These are phyloP conservation scores for Acheta domesticus DNA, from an alignment of 2,888 invertebrate genomes.

Conservation along the genomic window DNA sequence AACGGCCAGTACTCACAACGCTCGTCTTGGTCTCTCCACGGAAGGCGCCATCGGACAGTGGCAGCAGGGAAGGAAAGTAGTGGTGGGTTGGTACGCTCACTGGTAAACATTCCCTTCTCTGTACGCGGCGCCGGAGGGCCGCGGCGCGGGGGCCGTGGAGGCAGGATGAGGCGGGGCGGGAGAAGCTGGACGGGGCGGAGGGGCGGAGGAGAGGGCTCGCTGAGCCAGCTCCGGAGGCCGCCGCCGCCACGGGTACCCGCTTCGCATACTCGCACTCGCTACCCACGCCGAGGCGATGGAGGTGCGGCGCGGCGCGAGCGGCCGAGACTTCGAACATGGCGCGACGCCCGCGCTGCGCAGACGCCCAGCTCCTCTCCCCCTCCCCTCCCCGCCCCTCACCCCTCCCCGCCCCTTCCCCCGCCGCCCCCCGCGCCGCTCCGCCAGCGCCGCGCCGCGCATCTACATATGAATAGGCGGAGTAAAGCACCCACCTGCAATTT, in stretches of 20 bases:
- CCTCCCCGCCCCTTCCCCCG: neutral
- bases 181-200: neutral
- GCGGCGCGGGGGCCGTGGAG: neutral
- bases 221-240: neutral
- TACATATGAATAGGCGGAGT: neutral
- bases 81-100: neutral
- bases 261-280: neutral
- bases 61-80: neutral
- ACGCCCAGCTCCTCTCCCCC: neutral
- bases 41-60: neutral
- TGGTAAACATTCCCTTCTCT: slow-evolving; percentile 18
- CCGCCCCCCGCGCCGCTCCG: neutral
- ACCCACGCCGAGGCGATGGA: slow-evolving; percentile 18
- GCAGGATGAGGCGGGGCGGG: too few relatives aligned
- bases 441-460: neutral
- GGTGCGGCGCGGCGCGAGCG: neutral
- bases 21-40: neutral
- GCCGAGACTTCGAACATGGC: neutral
- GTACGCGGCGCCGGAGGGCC: neutral
- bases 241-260: neutral
- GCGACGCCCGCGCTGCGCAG: neutral
- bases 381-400: neutral
- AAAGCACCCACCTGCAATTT: slow-evolving; percentile 18
- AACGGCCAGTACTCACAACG: slow-evolving; percentile 10
- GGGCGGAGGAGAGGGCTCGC: too few relatives aligned